Evolutionary conservation across 2,797 vertebrate species (phyloP), one percentile per base, ranked within the genome.

Genomic region (Corythornis leucogaster): DNA sequence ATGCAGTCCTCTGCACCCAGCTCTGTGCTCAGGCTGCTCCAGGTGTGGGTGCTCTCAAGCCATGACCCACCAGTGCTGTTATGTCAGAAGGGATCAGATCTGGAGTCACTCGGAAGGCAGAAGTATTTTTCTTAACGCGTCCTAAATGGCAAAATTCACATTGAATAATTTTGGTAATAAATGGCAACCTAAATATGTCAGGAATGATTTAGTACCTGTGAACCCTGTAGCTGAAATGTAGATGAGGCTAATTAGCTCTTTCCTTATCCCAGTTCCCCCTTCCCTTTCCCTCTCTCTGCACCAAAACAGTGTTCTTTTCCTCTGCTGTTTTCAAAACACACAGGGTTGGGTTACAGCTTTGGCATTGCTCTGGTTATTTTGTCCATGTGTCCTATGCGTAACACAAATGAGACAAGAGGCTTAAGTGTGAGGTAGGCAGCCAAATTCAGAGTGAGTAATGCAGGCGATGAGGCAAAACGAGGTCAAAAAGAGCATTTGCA

Each of bases 121-220:
- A 94, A 79, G 69, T 91, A 91, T 92, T 95, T 80, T 97, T 94
- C 94, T 92, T 66, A 92, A 88, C 68, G 64, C 6, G 1, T 82
- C 45, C 7, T 86, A 96, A 90, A 95, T 91, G 90, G 85, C 91
- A 93, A 96, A 96, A 94, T 81, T 97, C 96, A 92, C 84, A 90
- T 80, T 94, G 95, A 96, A 95, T 96, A 91, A 96, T 96, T 94
- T 95, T 96, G 90, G 92, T 97, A 95, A 96, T 95, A 97, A 97
- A 96, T 97, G 94, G 94, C 96, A 97, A 97, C 96, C 95, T 95
- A 96, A 97, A 96, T 97, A 96, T 70, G 96, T 97, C 97, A 97
- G 89, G 80, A 97, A 89, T 96, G 93, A 97, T 97, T 97, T 97
- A 75, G 46, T 92, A 95, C 91, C 93, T 64, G 43, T 96, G 96